A percentile compares a stretch with the other conserved stretches of the same genome.
Conservation (phyloP, 2,888 invertebrate species). For the Eilema caniola region DNA sequence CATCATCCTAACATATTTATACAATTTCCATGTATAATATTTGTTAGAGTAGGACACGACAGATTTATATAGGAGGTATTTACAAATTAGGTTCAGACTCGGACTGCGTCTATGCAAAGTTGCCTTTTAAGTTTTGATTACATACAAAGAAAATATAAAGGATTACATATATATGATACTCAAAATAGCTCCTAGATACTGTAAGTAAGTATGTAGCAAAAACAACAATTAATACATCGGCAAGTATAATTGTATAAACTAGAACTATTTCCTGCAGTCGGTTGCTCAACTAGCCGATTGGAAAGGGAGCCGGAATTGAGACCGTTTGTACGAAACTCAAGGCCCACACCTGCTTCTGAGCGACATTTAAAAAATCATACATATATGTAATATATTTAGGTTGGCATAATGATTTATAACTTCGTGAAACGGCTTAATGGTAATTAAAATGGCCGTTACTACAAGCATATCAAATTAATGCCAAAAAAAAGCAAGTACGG, state of each 20-base stretch:
- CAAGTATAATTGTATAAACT: conserved; percentile 64
- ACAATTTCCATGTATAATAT: too few relatives aligned
- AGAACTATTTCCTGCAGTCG: conserved; percentile 59
- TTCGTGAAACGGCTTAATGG: conserved; percentile 41
- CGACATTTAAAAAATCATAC: conserved; percentile 65
- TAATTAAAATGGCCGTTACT: conserved; percentile 16
- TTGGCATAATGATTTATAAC: conserved; percentile 54
- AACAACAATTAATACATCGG: conserved; percentile 46
- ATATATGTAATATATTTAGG: conserved; percentile 52
- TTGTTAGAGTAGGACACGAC: too few relatives aligned
- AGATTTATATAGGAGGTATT: too few relatives aligned
- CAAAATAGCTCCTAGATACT: not conserved
- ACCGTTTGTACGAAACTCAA: conserved; percentile 69
- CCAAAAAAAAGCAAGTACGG: too few relatives aligned
- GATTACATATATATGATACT: not conserved
- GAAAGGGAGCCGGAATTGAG: conserved; percentile 81
- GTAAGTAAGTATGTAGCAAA: conserved; percentile 2
- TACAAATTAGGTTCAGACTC: too few relatives aligned
- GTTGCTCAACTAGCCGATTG: conserved; percentile 69
- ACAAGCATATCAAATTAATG: not conserved
- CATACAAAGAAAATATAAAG: too few relatives aligned
- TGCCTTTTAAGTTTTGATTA: too few relatives aligned
- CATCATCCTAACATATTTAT: too few relatives aligned
- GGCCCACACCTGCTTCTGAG: conserved; percentile 65
- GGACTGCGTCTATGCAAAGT: too few relatives aligned